Conservation (phyloP, 2,797 vertebrate genomes). For the Tolypeutes matacus region DNA sequence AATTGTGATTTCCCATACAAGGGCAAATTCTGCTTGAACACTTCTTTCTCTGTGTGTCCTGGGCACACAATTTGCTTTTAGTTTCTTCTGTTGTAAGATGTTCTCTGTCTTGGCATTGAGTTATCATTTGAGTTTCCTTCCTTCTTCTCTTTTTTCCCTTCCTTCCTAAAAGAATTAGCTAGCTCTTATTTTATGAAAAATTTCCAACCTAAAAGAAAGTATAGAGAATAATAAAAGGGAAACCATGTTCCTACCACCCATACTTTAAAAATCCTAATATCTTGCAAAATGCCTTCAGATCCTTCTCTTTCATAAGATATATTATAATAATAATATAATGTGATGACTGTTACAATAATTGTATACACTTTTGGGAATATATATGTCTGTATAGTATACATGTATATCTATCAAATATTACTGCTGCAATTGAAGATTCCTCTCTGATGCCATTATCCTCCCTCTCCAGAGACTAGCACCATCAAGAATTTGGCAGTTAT, state of each 20-base stretch:
- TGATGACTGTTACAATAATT: not conserved
- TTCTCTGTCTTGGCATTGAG: not conserved
- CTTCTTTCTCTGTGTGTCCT: not conserved
- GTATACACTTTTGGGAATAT: not conserved
- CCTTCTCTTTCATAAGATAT: not conserved
- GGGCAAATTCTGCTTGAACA: not conserved
- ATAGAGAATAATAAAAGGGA: not conserved
- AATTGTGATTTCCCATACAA: not conserved
- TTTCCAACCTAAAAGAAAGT: not conserved
- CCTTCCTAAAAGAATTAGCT: not conserved
- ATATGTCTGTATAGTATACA: not conserved
- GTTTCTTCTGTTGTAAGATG: not conserved
- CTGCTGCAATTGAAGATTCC: not conserved
- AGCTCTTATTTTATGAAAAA: not conserved
- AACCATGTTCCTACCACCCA: not conserved
- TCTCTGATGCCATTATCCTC: not conserved
- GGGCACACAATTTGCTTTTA: not conserved
- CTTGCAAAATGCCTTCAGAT: not conserved
- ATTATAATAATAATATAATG: not conserved
- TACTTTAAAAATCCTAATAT: too few relatives aligned
- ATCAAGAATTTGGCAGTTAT: not conserved
- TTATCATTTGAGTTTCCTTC: not conserved
- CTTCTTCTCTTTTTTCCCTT: not conserved
- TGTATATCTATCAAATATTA: not conserved
- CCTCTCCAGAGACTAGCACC: not conserved